Conservation (phyloP, 2,888 invertebrate genomes). For the Volucella inflata region DNA sequence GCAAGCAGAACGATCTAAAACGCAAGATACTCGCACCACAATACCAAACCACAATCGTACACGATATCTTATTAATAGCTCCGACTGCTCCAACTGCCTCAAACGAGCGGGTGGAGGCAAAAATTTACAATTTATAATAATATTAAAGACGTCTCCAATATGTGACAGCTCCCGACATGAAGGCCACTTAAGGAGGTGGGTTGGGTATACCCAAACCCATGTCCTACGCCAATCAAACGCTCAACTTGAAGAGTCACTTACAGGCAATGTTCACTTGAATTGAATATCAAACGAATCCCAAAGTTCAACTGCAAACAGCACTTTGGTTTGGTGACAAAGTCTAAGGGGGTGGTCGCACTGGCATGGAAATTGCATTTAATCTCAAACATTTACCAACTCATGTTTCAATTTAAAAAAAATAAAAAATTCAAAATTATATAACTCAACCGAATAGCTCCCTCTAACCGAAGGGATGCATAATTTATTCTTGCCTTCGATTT, state of each 20-base stretch:
- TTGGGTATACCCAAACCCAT: neutral
- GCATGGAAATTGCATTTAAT: neutral
- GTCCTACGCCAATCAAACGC: neutral
- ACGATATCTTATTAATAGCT: too few relatives aligned
- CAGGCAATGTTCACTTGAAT: neutral
- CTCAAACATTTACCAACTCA: neutral
- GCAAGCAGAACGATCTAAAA: neutral
- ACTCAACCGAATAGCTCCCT: neutral
- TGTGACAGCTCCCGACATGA: too few relatives aligned
- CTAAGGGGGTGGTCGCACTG: neutral
- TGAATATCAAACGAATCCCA: constrained; percentile 4
- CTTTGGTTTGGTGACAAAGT: neutral
- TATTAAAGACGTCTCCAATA: too few relatives aligned
- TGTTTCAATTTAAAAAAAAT: constrained; percentile 29
- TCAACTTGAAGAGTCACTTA: neutral
- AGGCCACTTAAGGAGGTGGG: too few relatives aligned
- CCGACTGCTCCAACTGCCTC: too few relatives aligned
- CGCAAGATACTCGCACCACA: too few relatives aligned
- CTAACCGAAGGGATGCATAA: neutral
- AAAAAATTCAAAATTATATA: constrained; percentile 57
- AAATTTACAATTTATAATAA: too few relatives aligned
- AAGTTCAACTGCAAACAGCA: too few relatives aligned
- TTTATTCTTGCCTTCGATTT: too few relatives aligned
- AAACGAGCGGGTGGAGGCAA: too few relatives aligned
- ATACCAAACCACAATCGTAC: too few relatives aligned